Percentiles rank a stretch among this genome's conserved stretches.
phyloP scores from a whole-genome alignment of 2,888 invertebrate species.

The Tipula confusa region DNA sequence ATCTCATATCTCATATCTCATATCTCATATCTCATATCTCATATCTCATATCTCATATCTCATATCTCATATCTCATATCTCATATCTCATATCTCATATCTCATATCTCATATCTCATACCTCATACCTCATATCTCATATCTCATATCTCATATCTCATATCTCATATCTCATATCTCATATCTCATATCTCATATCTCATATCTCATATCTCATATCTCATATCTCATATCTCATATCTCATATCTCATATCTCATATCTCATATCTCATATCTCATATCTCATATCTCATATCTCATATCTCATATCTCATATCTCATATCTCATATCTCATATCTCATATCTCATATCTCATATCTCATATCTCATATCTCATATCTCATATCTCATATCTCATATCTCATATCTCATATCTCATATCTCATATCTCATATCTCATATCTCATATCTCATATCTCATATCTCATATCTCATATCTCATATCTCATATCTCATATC shows the following conservation, averaged over 20 bases:
- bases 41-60: background rate
- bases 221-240: background rate
- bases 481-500: background rate
- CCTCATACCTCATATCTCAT: too few relatives aligned
- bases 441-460: background rate
- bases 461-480: background rate
- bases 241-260: background rate
- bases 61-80: background rate
- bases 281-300: background rate
- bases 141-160: background rate
- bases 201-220: background rate
- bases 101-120: background rate
- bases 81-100: background rate
- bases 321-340: background rate
- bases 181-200: background rate
- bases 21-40: background rate
- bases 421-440: background rate
- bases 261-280: background rate
- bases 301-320: background rate
- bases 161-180: background rate
- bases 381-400: background rate
- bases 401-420: background rate
- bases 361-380: background rate
- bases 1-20: background rate
- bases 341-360: background rate